Percentiles rank a stretch among this genome's conserved stretches.
phyloP scores from a whole-genome alignment of 2,888 invertebrate genomes.

The Acronicta alni region DNA sequence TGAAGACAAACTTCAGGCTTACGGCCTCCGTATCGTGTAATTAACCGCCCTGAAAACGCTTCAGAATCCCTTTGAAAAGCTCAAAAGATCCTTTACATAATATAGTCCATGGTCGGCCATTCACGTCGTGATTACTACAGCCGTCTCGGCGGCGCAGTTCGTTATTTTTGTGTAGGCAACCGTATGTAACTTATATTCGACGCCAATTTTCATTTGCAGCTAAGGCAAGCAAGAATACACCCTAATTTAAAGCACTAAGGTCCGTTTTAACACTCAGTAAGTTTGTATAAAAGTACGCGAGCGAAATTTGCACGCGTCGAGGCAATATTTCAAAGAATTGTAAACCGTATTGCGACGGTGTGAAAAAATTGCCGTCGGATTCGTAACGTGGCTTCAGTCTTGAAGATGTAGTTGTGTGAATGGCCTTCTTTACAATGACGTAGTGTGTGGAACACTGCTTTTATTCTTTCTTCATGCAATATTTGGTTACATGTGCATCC shows the following conservation, averaged over 20 bases:
- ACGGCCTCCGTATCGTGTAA: slow-evolving; percentile 74
- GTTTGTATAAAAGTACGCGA: slow-evolving; percentile 42
- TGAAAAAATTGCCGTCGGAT: slow-evolving; percentile 61
- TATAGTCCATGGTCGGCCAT: slow-evolving; percentile 79
- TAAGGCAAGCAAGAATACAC: slow-evolving; percentile 52
- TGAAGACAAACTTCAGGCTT: slow-evolving; percentile 68
- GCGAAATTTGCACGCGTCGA: slow-evolving; percentile 65
- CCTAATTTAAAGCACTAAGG: slow-evolving; percentile 52
- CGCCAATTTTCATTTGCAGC: slow-evolving; percentile 61
- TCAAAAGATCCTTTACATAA: slow-evolving; percentile 84
- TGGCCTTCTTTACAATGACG: slow-evolving; percentile 53
- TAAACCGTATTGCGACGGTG: slow-evolving; percentile 65
- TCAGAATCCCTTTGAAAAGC: slow-evolving; percentile 79
- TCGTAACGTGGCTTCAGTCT: slow-evolving; percentile 49
- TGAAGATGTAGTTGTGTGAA: slow-evolving; percentile 55
- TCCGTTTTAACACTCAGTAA: slow-evolving; percentile 44
- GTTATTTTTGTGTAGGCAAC: slow-evolving; percentile 89
- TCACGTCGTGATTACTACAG: slow-evolving; percentile 81
- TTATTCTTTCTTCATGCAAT: slow-evolving; percentile 51
- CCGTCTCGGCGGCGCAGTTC: slow-evolving; percentile 78
- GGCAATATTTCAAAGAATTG: slow-evolving; percentile 68
- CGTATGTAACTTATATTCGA: slow-evolving; percentile 79
- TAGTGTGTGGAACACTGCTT: slow-evolving; percentile 48
- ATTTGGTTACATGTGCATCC: slow-evolving; percentile 45
- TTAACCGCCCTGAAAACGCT: slow-evolving; percentile 79